phyloP scores from a whole-genome alignment of 2,113 vertebrate species.

The Illadopsis cleaveri region DNA sequence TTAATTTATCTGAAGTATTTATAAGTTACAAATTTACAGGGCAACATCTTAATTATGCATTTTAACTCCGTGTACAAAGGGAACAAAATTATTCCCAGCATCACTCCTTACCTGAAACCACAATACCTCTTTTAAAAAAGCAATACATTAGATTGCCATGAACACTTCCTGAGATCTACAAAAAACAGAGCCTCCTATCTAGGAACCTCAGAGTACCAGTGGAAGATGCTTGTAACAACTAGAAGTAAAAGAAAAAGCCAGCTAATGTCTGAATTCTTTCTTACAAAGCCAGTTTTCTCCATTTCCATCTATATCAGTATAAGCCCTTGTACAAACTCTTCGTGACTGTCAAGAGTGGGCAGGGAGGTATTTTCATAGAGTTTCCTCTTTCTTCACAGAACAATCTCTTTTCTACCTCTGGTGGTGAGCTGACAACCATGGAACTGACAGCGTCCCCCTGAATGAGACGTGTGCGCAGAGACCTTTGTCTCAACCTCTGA shows the following conservation, averaged over 20 bases:
- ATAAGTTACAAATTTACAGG: background rate
- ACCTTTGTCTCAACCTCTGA: background rate
- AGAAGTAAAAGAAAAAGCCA: background rate
- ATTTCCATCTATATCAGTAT: background rate
- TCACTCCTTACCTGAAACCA: background rate
- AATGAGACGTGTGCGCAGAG: fast-evolving
- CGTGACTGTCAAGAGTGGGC: no score
- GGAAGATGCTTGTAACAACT: background rate
- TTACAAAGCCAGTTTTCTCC: background rate
- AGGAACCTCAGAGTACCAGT: background rate
- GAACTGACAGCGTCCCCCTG: background rate
- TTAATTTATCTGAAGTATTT: background rate
- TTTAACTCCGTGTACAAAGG: background rate
- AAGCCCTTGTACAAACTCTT: background rate
- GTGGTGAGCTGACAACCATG: background rate
- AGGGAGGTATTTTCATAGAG: no score
- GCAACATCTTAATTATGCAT: background rate
- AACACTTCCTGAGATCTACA: background rate
- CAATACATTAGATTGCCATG: background rate
- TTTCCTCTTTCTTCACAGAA: no score
- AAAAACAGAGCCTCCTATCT: background rate
- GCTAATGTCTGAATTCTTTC: background rate
- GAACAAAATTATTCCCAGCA: background rate
- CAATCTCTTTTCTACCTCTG: background rate
- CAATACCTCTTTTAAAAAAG: background rate